Percentiles rank a stretch among this genome's conserved stretches.
Conservation (phyloP, 2,888 invertebrate species). For the Folsomia candida region DNA sequence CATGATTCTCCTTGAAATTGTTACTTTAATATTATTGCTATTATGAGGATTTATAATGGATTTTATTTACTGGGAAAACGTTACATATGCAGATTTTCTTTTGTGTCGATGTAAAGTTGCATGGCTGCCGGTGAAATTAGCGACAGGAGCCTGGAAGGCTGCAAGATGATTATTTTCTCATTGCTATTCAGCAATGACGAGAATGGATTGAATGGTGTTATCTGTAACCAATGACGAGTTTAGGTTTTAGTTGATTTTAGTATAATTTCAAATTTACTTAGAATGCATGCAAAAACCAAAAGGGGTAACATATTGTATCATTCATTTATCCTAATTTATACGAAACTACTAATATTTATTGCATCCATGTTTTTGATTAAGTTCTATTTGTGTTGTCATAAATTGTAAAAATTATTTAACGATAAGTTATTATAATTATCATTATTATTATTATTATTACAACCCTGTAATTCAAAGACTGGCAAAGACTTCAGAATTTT, state of each 20-base stretch:
- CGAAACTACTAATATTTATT: background rate
- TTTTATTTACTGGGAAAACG: background rate
- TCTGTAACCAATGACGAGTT: slow-evolving; percentile 10
- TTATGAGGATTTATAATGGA: too few species aligned
- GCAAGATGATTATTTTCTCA: too few species aligned
- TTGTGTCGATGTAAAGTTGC: background rate
- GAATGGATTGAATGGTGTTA: slow-evolving; percentile 8
- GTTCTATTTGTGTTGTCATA: too few species aligned
- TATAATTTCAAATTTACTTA: background rate
- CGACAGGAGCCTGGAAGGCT: background rate
- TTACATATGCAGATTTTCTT: background rate
- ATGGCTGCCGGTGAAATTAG: background rate
- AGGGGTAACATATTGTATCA: background rate
- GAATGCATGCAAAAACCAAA: too few species aligned
- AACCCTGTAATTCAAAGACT: slow-evolving; percentile 36
- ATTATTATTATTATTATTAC: slow-evolving; percentile 10
- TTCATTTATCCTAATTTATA: background rate
- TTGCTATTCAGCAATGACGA: too few species aligned
- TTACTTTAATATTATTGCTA: too few species aligned
- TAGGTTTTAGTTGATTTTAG: background rate
- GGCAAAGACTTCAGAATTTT: slow-evolving; percentile 44
- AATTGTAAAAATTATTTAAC: too few species aligned
- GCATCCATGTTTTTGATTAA: slow-evolving; percentile 1
- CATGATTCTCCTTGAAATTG: too few species aligned
- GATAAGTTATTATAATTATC: too few species aligned